phyloP scores from a whole-genome alignment of 2,888 invertebrate species.

The Chironomus tentans region DNA sequence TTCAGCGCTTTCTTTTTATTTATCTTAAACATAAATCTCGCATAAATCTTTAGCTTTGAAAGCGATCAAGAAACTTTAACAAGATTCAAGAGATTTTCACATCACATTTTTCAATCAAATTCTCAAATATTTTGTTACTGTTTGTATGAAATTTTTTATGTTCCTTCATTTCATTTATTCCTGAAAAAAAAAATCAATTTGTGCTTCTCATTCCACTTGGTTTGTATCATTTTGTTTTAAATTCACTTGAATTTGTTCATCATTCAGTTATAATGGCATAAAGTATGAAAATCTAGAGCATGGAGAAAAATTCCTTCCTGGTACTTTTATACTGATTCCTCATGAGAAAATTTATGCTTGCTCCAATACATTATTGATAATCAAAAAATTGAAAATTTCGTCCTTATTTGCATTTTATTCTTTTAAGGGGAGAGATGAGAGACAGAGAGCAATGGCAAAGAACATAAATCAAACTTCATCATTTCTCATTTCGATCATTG shows the following conservation, averaged over 20 bases:
- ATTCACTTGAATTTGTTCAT: not conserved
- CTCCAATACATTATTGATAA: slow-evolving; percentile 8
- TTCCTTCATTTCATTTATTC: not conserved
- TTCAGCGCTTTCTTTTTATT: not conserved
- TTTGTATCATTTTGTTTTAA: not conserved
- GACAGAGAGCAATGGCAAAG: not conserved
- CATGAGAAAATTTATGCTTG: not conserved
- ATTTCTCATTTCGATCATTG: not conserved
- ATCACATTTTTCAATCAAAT: not conserved
- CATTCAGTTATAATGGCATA: no score
- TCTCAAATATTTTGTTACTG: not conserved
- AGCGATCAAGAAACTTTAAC: not conserved
- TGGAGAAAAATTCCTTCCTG: not conserved
- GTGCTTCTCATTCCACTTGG: not conserved
- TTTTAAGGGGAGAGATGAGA: not conserved
- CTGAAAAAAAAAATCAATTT: not conserved
- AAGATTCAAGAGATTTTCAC: not conserved
- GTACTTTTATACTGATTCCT: not conserved
- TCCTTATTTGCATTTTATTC: slow-evolving; percentile 11
- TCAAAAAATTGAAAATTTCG: slow-evolving; percentile 8
- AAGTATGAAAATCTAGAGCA: no score
- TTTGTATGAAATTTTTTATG: not conserved
- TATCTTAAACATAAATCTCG: not conserved
- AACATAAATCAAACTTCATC: slow-evolving; percentile 9
- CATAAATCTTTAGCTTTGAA: not conserved